Conservation (phyloP, 2,113 vertebrate genomes). For the Lagopus leucura region DNA sequence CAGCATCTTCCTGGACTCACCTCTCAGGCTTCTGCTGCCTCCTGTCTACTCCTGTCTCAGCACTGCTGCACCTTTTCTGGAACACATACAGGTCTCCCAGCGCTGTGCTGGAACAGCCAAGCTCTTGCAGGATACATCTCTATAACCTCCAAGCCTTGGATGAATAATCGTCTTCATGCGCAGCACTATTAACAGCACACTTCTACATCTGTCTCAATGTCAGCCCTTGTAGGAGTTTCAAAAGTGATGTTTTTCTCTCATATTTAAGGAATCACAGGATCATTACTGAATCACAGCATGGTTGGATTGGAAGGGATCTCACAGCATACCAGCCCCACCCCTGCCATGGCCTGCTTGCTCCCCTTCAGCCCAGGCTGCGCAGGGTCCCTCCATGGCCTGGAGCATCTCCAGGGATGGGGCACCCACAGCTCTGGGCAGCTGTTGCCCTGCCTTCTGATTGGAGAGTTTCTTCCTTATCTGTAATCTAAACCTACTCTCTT, state of each 20-base stretch:
- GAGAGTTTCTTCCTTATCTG: no score
- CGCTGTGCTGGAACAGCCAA: not conserved
- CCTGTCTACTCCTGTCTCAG: not conserved
- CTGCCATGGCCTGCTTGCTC: not conserved
- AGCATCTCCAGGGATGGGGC: not conserved
- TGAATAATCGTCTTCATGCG: not conserved
- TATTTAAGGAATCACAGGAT: not conserved
- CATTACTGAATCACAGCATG: not conserved
- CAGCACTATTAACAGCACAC: not conserved
- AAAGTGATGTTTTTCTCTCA: not conserved
- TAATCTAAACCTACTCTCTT: no score
- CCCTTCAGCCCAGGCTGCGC: no score
- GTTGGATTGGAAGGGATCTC: not conserved
- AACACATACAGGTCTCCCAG: rapidly evolving
- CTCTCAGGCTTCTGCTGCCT: not conserved
- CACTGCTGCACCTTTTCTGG: not conserved
- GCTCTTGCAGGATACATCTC: not conserved
- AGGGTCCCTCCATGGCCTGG: not conserved
- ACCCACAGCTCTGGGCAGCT: no score
- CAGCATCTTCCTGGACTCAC: not conserved
- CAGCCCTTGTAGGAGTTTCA: not conserved
- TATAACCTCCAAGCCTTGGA: not conserved
- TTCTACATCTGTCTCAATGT: not conserved
- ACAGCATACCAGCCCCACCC: not conserved
- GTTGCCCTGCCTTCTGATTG: no score